A percentile compares a stretch with the other conserved stretches of the same genome.
These are phyloP conservation scores for Trichopria drosophilae DNA, from an alignment of 2,888 invertebrate species.

Conservation along the genomic window DNA sequence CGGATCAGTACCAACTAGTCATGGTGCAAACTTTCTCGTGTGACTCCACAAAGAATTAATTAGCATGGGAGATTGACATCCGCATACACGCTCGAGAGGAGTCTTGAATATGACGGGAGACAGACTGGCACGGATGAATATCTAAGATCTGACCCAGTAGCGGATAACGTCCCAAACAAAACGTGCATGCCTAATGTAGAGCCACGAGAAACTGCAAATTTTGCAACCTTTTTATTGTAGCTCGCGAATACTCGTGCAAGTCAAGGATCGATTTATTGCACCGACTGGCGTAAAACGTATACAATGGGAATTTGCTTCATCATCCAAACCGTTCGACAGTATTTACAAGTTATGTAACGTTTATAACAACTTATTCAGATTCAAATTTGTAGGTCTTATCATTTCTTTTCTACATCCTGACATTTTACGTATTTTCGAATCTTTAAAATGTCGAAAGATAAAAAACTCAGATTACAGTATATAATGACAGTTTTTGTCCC, in stretches of 20 bases:
- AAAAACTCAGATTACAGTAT: too few relatives aligned
- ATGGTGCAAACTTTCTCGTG: slow-evolving; percentile 40
- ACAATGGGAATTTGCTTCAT: too few relatives aligned
- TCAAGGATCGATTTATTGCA: too few relatives aligned
- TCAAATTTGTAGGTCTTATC: background rate
- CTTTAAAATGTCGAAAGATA: background rate
- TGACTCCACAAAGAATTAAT: slow-evolving; percentile 41
- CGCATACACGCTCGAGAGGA: slow-evolving; percentile 13
- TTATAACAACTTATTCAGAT: background rate
- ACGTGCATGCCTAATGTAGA: too few relatives aligned
- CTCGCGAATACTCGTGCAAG: too few relatives aligned
- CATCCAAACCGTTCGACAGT: too few relatives aligned
- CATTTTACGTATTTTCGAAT: background rate
- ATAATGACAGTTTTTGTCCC: too few relatives aligned
- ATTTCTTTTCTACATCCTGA: background rate
- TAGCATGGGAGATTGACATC: slow-evolving; percentile 37
- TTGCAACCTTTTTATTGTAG: too few relatives aligned
- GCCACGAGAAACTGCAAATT: too few relatives aligned
- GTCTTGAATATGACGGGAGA: slow-evolving; percentile 20
- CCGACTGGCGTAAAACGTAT: too few relatives aligned
- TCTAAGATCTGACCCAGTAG: slow-evolving; percentile 31
- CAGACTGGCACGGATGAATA: slow-evolving; percentile 14
- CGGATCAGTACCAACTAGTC: slow-evolving; percentile 42
- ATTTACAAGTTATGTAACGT: too few relatives aligned
- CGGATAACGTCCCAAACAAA: too few relatives aligned